Conservation (phyloP, 2,888 invertebrate genomes). For the Volucella inflata region DNA sequence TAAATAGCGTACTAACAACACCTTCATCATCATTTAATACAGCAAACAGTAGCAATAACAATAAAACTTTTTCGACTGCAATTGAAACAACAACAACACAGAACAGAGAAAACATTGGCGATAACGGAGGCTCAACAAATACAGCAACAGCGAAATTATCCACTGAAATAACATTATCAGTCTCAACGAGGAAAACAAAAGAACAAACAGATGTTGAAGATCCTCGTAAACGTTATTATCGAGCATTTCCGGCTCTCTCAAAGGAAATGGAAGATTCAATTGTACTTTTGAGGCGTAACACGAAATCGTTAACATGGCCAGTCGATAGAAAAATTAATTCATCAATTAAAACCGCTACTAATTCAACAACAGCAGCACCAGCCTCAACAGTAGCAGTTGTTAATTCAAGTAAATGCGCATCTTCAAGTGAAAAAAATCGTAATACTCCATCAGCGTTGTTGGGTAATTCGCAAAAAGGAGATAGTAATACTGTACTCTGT, state of each 20-base stretch:
- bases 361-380: slow-evolving; percentile 69
- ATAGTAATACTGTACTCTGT: slow-evolving; percentile 71
- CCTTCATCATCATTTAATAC: slow-evolving; percentile 62
- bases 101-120: slow-evolving; percentile 16
- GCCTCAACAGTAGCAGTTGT: slow-evolving; percentile 71
- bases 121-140: slow-evolving; percentile 18
- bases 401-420: slow-evolving; percentile 45
- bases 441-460: slow-evolving; percentile 48
- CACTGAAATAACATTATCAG: slow-evolving; percentile 45
- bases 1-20: slow-evolving; percentile 58
- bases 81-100: slow-evolving; percentile 42
- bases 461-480: slow-evolving; percentile 49
- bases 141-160: slow-evolving; percentile 29
- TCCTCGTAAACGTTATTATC: slow-evolving; percentile 90
- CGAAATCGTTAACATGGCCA: slow-evolving; percentile 80
- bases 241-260: slow-evolving; percentile 90
- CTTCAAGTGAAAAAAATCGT: slow-evolving; percentile 30
- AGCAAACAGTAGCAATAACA: slow-evolving; percentile 51
- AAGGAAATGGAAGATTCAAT: slow-evolving; percentile 83
- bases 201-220: slow-evolving; percentile 82
- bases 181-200: slow-evolving; percentile 61
- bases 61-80: slow-evolving; percentile 20
- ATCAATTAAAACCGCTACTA: slow-evolving; percentile 78
- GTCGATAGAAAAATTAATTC: slow-evolving; percentile 79
- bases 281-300: slow-evolving; percentile 78